Conservation (phyloP, 2,113 vertebrate species). For the Urocynchramus pylzowi region DNA sequence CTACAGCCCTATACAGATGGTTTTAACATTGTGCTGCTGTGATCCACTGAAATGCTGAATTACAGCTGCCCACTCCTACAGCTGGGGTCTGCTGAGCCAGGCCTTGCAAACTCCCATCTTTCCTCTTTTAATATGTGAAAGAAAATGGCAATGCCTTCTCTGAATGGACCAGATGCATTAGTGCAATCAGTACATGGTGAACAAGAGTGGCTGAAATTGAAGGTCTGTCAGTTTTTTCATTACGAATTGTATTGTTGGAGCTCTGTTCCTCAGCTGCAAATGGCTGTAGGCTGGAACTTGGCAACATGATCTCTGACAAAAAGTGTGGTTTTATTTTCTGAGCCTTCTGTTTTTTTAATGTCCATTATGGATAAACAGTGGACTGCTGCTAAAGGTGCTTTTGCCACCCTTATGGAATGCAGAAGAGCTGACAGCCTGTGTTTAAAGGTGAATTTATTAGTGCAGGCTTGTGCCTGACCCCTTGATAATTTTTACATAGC, state of each 20-base stretch:
- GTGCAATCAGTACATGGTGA: neutral
- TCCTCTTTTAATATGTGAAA: neutral
- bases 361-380: neutral
- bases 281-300: neutral
- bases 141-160: neutral
- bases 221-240: neutral
- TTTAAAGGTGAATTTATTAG: neutral
- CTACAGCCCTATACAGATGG: accelerated
- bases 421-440: neutral
- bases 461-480: neutral
- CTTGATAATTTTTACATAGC: neutral
- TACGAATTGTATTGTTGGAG: neutral
- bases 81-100: neutral
- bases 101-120: neutral
- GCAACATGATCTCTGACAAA: neutral
- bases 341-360: neutral
- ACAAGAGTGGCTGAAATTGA: neutral
- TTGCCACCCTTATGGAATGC: neutral
- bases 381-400: neutral
- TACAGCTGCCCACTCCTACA: neutral
- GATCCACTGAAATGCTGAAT: neutral
- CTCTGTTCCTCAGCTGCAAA: neutral
- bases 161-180: neutral
- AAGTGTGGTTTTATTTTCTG: neutral
- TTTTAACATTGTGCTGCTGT: neutral